phyloP scores from a whole-genome alignment of 2,888 invertebrate species.

The Aleiodes testaceus region DNA sequence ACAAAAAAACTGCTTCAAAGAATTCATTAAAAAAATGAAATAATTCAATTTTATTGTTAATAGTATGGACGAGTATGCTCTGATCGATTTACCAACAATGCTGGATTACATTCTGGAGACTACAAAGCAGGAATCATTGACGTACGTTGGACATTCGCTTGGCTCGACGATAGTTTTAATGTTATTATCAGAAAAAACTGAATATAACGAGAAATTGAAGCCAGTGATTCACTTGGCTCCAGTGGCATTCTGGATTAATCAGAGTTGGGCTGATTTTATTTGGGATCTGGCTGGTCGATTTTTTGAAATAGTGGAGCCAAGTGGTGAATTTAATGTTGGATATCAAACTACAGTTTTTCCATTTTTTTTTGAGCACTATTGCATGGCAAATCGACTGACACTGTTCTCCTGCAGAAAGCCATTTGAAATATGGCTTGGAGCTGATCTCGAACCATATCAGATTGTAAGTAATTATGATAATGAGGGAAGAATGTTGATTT shows the following conservation, averaged over 20 bases:
- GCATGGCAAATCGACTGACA: no score
- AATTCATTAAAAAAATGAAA: not conserved
- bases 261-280: not conserved
- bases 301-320: not conserved
- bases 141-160: slow-evolving; percentile 94
- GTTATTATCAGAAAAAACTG: slow-evolving; percentile 79
- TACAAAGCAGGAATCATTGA: slow-evolving; percentile 75
- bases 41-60: not conserved
- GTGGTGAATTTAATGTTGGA: not conserved
- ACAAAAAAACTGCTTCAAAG: no score
- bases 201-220: slow-evolving; percentile 80
- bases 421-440: no score
- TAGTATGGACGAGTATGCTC: slow-evolving; percentile 91
- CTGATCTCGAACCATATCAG: no score
- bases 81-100: slow-evolving; percentile 87
- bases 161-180: slow-evolving; percentile 85
- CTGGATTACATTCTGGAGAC: slow-evolving; percentile 80
- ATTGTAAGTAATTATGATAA: no score
- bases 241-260: slow-evolving; percentile 51
- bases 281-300: not conserved
- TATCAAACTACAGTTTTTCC: no score
- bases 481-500: no score
- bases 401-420: no score
- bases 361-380: no score
- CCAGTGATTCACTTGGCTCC: slow-evolving; percentile 74